A percentile compares a stretch with the other conserved stretches of the same genome.
Evolutionary conservation across 2,888 invertebrate genomes (phyloP).

Genomic region (Caenorhabditis becei): DNA sequence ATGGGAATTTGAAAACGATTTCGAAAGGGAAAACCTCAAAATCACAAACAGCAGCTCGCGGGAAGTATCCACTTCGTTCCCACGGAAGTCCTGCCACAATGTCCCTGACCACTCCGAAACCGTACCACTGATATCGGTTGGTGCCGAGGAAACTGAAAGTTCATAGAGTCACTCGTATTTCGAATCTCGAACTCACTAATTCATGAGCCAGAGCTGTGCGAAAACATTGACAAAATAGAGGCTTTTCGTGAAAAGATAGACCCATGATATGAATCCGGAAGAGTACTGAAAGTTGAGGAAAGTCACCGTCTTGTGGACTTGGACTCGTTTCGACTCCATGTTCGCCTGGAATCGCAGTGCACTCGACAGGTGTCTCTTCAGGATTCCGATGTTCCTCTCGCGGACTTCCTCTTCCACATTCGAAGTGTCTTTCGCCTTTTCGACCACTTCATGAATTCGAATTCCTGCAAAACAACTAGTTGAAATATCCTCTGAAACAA

Average conservation of each 20-base stretch:
- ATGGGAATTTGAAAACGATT: background rate
- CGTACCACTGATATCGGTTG: conserved; percentile 79
- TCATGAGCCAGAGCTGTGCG: conserved; percentile 78
- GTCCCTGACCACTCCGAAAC: conserved; percentile 76
- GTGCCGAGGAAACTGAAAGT: conserved; percentile 77
- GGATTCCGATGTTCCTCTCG: conserved; percentile 72
- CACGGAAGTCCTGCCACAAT: conserved; percentile 77
- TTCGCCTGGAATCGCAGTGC: conserved; percentile 77
- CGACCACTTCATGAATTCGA: conserved; percentile 79
- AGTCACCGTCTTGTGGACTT: conserved; percentile 74
- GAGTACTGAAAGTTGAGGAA: conserved; percentile 78
- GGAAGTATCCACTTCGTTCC: conserved; percentile 78
- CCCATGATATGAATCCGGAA: conserved; percentile 77
- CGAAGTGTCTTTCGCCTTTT: conserved; percentile 74
- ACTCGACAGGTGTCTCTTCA: conserved; percentile 73
- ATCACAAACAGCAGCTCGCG: conserved; percentile 79
- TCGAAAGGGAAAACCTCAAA: conserved; percentile 72
- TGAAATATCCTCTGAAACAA: background rate
- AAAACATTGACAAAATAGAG: conserved; percentile 76
- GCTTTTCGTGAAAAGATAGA: conserved; percentile 77
- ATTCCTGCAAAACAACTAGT: conserved; percentile 68
- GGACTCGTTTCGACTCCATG: conserved; percentile 67
- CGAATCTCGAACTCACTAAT: conserved; percentile 65
- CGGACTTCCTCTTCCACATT: conserved; percentile 73
- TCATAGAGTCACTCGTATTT: conserved; percentile 1